Base-by-base conservation (phyloP, 2,888 invertebrate species). In the Pedicia rivosa region DNA sequence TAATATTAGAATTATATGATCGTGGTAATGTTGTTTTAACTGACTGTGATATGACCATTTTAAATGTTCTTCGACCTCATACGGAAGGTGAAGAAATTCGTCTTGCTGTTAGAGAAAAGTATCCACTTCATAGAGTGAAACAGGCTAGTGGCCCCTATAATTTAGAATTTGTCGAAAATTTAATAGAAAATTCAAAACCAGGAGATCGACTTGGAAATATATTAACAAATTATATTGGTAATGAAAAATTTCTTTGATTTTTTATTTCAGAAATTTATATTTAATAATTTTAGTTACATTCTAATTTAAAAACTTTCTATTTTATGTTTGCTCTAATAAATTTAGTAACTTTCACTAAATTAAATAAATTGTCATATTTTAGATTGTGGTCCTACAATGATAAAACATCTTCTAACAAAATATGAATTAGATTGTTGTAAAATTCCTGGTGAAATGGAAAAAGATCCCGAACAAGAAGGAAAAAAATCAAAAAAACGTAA, bases 1-100 rank as follows among this genome's bases (percentile, higher is more conserved):
- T 99, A 0, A 83, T 98, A 47, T 55, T 98, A 37, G 98, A 98
- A 58, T 59, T 98, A 15, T 98, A 94, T 52, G 97, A 97, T 62
- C 66, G 87, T 48, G 95, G 98, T 37, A 99, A 99, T 59, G 79
- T 99, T 12, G 72, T 97, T 37, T 68, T 99, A 4, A 91, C 95
- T 0, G 98, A 99, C 64, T 67, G 72, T 52, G 76, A 91, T 47
- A 78, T 83, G 66, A 81, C 71, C 0, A 98, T 95, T 50, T 66
- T 98, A 8, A 87, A 92, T 60, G 78, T 97, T n/a, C 63, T 97
- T 3, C 66, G 95, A 26, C 91, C 92, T 0, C 82, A 94, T 49
- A 78, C 78, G 3, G 92, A 94, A 59, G 88, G 86, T 3, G 91
- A 94, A 52, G 84, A 87, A 60, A 62, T 83, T 13, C 72, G 74